Percentiles rank a stretch among this genome's conserved stretches.
Conservation (phyloP, 2,888 invertebrate genomes). For the Synanthedon myopaeformis region DNA sequence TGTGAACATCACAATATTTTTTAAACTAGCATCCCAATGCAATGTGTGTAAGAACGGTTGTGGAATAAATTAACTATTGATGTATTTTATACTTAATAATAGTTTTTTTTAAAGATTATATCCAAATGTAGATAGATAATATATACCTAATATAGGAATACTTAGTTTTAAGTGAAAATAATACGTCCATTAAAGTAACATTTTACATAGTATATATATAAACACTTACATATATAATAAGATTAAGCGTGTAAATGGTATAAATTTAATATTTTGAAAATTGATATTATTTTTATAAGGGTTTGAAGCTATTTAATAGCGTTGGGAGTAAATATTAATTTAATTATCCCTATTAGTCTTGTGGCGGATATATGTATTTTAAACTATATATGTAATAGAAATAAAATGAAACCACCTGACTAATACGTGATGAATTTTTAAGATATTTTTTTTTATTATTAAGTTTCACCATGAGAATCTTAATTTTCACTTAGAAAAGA, state of each 20-base stretch:
- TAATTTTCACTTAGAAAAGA: no score
- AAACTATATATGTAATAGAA: no score
- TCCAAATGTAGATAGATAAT: constrained; percentile 55
- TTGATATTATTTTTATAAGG: background rate
- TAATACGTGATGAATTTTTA: background rate
- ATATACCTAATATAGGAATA: constrained; percentile 6
- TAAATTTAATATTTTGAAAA: constrained; percentile 13
- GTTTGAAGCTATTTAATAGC: constrained; percentile 57
- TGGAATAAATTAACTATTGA: background rate
- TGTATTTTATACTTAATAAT: background rate
- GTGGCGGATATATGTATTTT: background rate
- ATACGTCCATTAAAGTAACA: constrained; percentile 32
- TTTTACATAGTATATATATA: constrained; percentile 24
- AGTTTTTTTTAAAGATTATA: constrained; percentile 17
- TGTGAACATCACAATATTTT: background rate
- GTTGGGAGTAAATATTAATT: no score
- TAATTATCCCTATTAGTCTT: background rate
- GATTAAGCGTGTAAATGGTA: no score
- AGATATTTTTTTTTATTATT: background rate
- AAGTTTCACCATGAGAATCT: no score
- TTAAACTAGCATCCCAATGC: background rate
- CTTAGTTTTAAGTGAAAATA: constrained; percentile 24
- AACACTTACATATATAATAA: constrained; percentile 17
- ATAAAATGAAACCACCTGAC: no score
- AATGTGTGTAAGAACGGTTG: background rate